Evolutionary conservation across 2,113 vertebrate species (phyloP).

Genomic region (Osmerus mordax): DNA sequence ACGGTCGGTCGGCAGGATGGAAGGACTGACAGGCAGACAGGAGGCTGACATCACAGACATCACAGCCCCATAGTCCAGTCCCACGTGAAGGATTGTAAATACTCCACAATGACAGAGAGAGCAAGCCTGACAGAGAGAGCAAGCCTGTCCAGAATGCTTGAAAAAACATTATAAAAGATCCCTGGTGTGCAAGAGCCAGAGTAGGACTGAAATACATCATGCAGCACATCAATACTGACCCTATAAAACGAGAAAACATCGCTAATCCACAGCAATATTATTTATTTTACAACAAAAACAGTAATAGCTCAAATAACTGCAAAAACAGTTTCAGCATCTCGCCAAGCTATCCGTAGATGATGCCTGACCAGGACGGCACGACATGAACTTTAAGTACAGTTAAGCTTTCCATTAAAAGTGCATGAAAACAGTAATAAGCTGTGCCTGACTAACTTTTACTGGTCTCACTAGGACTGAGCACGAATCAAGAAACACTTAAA

Average conservation of each 20-base stretch:
- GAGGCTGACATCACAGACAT: not conserved
- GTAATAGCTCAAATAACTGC: conserved; percentile 32
- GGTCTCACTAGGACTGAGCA: not conserved
- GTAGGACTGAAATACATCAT: conserved; percentile 33
- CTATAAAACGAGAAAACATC: not conserved
- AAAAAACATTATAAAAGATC: not conserved
- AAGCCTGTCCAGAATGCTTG: not conserved
- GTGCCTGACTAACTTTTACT: conserved; percentile 4
- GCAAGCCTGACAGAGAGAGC: too few species aligned
- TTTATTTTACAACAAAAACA: conserved; percentile 36
- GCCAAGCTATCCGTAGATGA: conserved; percentile 23
- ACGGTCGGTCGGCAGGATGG: not conserved
- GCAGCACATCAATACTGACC: not conserved
- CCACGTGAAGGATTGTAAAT: not conserved
- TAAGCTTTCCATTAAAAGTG: conserved; percentile 13
- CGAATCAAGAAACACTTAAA: conserved; percentile 2
- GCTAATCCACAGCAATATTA: conserved; percentile 34
- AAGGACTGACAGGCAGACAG: not conserved
- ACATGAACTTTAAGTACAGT: conserved; percentile 20
- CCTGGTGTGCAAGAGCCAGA: not conserved
- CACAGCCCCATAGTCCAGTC: not conserved
- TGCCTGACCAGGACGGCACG: not conserved
- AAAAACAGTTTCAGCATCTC: conserved; percentile 8
- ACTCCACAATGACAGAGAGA: not conserved
- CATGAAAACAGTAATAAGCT: not conserved